Evolutionary conservation across 2,888 invertebrate species (phyloP).

Genomic region (Rotaria magnacalcarata): DNA sequence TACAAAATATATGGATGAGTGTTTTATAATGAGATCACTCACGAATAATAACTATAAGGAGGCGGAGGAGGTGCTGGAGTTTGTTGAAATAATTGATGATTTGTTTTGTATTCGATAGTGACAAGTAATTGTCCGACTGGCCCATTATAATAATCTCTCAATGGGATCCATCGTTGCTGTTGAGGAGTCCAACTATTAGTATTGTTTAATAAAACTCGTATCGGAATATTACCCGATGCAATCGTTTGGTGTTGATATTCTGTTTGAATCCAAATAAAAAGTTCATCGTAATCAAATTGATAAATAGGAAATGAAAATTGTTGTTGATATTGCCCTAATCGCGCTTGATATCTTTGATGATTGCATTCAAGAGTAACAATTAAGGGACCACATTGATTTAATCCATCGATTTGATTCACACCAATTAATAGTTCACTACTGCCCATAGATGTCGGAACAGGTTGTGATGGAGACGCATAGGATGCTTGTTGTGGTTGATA

Average conservation of each 20-base stretch:
- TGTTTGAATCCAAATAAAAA: conserved; percentile 7
- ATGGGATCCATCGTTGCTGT: conserved; percentile 14
- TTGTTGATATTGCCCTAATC: not conserved
- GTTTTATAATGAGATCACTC: not conserved
- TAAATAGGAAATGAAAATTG: conserved; percentile 7
- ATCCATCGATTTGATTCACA: not conserved
- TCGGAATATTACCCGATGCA: not conserved
- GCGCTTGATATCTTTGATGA: not conserved
- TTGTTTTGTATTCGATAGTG: not conserved
- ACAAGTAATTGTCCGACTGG: conserved; percentile 7
- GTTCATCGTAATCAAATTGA: not conserved
- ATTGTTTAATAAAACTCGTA: not conserved
- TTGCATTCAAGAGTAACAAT: conserved; percentile 5
- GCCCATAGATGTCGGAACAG: not conserved
- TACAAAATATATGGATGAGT: not conserved
- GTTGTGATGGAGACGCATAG: not conserved
- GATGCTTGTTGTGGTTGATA: not conserved
- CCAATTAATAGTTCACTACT: not conserved
- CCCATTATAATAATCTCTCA: not conserved
- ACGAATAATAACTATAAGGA: not conserved
- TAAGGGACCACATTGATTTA: not conserved
- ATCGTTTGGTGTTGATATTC: not conserved
- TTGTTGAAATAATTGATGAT: too few species aligned
- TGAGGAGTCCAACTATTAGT: not conserved
- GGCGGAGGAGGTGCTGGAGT: not conserved